Evolutionary conservation across 2,797 vertebrate species (phyloP).

Genomic region (Pachyuromys duprasi): DNA sequence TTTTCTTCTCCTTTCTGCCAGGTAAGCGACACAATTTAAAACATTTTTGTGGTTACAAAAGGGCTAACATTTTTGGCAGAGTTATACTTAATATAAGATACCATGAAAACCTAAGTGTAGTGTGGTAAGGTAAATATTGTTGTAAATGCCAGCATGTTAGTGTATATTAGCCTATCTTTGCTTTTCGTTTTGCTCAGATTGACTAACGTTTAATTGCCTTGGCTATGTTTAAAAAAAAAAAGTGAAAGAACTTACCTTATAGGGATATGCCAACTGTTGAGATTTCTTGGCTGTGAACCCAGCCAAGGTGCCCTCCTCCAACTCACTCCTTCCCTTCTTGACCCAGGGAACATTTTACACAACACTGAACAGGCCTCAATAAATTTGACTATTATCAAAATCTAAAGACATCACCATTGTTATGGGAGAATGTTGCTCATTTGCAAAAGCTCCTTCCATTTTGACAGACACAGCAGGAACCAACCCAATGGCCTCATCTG

Average conservation of each 20-base stretch:
- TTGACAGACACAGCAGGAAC: constrained; percentile 77
- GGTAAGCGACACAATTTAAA: constrained; percentile 57
- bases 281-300: constrained; percentile 73
- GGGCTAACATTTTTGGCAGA: constrained; percentile 51
- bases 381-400: constrained; percentile 86
- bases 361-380: constrained; percentile 81
- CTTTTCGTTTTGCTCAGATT: constrained; percentile 63
- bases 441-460: constrained; percentile 84
- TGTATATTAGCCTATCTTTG: constrained; percentile 44
- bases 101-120: constrained; percentile 45
- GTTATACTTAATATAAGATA: constrained; percentile 39
- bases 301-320: constrained; percentile 65
- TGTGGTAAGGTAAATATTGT: constrained; percentile 63
- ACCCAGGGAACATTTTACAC: constrained; percentile 52
- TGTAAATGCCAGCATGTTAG: constrained; percentile 49
- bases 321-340: constrained; percentile 32
- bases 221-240: constrained; percentile 69
- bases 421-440: constrained; percentile 76
- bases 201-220: constrained; percentile 81
- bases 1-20: constrained; percentile 40
- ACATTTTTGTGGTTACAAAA: constrained; percentile 52
- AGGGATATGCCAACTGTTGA: constrained; percentile 82
- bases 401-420: constrained; percentile 80
- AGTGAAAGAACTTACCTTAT: constrained; percentile 85
- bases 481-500: constrained; percentile 77